These are phyloP conservation scores for Ophioninae sp. DNA, from an alignment of 2,888 invertebrate genomes.

Conservation along the genomic window DNA sequence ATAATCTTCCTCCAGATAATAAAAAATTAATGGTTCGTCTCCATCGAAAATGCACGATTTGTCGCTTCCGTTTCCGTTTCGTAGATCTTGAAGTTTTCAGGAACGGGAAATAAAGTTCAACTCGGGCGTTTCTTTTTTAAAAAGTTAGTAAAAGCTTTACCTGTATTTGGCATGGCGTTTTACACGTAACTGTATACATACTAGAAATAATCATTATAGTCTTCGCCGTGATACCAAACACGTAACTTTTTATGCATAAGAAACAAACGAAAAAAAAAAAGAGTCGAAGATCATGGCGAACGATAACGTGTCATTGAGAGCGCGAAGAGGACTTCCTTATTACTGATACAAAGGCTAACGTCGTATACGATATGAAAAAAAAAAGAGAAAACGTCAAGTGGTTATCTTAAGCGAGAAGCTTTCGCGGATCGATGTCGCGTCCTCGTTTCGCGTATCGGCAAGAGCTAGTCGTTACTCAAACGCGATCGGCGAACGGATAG, in stretches of 20 bases:
- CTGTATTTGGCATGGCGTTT: slow-evolving; percentile 57
- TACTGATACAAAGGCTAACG: slow-evolving; percentile 8
- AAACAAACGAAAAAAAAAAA: not conserved
- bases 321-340: not conserved
- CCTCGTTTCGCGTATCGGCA: not conserved
- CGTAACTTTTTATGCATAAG: slow-evolving; percentile 16
- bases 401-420: slow-evolving; percentile 3
- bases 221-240: not conserved
- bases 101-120: not conserved
- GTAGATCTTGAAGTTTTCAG: not conserved
- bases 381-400: slow-evolving; percentile 5
- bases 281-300: not conserved
- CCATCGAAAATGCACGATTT: not conserved
- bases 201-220: slow-evolving; percentile 46
- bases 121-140: slow-evolving; percentile 27
- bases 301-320: slow-evolving; percentile 38
- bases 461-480: not conserved
- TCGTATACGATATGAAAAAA: not conserved
- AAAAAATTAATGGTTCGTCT: not conserved
- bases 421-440: not conserved
- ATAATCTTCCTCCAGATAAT: slow-evolving; percentile 45
- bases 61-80: not conserved
- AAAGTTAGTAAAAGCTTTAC: slow-evolving; percentile 61
- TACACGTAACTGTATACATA: slow-evolving; percentile 53
- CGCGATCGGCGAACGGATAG: not conserved